Evolutionary conservation across 2,888 invertebrate species (phyloP).

Genomic region (Hymenopus coronatus): DNA sequence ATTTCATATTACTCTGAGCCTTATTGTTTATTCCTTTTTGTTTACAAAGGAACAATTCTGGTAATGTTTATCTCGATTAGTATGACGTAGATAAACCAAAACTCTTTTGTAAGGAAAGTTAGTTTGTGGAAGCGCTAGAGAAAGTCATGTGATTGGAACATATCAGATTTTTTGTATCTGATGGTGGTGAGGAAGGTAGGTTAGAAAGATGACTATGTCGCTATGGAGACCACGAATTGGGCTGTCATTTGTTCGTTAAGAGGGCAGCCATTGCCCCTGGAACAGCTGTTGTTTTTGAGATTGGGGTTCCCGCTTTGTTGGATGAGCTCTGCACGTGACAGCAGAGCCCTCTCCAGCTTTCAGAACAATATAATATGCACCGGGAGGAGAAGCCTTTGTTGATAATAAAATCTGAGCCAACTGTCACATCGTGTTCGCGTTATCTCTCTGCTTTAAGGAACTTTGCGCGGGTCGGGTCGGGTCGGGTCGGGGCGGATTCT

Average conservation of each 20-base stretch:
- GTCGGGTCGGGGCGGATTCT: not conserved
- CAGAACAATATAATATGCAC: not conserved
- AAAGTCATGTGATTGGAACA: too few relatives aligned
- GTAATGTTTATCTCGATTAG: too few relatives aligned
- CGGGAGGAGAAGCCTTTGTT: not conserved
- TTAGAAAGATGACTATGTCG: not conserved
- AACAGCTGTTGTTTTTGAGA: not conserved
- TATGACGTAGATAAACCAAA: too few relatives aligned
- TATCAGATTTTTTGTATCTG: not conserved
- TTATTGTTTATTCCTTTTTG: too few relatives aligned
- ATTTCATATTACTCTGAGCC: too few relatives aligned
- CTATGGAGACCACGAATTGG: not conserved
- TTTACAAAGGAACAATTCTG: too few relatives aligned
- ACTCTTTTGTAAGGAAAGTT: too few relatives aligned
- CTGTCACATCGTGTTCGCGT: not conserved
- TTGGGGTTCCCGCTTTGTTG: not conserved
- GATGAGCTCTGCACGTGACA: not conserved
- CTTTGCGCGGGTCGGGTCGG: not conserved
- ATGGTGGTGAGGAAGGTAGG: not conserved
- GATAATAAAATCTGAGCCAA: not conserved
- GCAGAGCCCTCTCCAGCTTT: not conserved
- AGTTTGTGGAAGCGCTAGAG: too few relatives aligned
- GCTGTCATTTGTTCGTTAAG: not conserved
- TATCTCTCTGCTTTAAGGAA: not conserved
- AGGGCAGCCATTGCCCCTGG: not conserved